phyloP scores from a whole-genome alignment of 2,888 invertebrate species.

The Drosophila antonietae region DNA sequence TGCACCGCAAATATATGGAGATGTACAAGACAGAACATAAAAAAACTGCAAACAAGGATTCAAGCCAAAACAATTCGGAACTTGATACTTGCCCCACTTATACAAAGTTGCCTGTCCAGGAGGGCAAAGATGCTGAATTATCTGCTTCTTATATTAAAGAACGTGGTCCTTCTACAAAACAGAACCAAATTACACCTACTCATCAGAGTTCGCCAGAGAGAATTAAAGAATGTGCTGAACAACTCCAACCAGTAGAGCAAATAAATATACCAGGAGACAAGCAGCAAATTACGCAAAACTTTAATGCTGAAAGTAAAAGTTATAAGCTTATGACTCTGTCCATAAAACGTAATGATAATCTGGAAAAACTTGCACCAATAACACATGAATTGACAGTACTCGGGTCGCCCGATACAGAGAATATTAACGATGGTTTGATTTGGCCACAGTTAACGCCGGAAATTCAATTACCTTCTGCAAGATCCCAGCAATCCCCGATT shows the following conservation, averaged over 20 bases:
- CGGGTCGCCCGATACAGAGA: neutral
- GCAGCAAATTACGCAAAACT: neutral
- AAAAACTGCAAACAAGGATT: conserved; percentile 24
- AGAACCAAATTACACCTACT: neutral
- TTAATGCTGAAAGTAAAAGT: neutral
- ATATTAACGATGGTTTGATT: neutral
- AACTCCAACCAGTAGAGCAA: neutral
- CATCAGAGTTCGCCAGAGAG: neutral
- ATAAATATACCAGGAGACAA: neutral
- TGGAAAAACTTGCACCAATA: too few relatives aligned
- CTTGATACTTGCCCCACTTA: conserved; percentile 14
- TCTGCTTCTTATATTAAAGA: neutral
- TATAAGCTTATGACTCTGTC: neutral
- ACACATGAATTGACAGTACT: neutral
- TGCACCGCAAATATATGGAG: conserved; percentile 48
- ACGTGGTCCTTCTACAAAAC: neutral
- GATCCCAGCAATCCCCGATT: neutral
- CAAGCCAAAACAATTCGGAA: neutral
- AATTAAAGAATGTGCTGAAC: neutral
- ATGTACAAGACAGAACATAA: conserved; percentile 42
- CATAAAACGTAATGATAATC: neutral
- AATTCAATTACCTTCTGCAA: neutral
- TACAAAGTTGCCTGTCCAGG: conserved; percentile 16
- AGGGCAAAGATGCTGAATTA: neutral
- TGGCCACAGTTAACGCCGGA: neutral